Conservation (phyloP, 2,888 invertebrate genomes). For the Cosmorhoe ocellata region DNA sequence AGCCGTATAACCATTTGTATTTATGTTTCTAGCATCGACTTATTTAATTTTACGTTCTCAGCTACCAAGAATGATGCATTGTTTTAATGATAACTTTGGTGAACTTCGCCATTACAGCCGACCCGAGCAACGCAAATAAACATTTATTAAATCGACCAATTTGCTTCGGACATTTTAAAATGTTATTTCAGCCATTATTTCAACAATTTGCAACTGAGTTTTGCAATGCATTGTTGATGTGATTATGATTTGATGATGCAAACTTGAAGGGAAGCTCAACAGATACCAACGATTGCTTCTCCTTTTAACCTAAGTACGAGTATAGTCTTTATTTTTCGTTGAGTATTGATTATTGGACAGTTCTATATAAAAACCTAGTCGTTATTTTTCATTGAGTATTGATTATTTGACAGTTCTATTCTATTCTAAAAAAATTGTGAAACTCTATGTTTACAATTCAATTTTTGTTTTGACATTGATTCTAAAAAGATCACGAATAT, state of each 20-base stretch:
- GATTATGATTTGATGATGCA: neutral
- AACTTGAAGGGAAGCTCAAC: neutral
- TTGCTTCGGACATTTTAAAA: slow-evolving; percentile 29
- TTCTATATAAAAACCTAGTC: too few species aligned
- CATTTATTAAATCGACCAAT: slow-evolving; percentile 36
- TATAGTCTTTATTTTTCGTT: too few species aligned
- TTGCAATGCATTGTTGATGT: slow-evolving; percentile 16
- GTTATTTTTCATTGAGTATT: too few species aligned
- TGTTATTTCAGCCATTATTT: slow-evolving; percentile 21
- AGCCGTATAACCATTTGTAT: too few species aligned
- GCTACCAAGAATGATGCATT: slow-evolving; percentile 24
- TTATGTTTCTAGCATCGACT: slow-evolving; percentile 3
- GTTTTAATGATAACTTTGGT: slow-evolving; percentile 24
- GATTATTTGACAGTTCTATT: too few species aligned
- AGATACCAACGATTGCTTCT: too few species aligned
- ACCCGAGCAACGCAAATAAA: slow-evolving; percentile 29
- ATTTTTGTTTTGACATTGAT: too few species aligned
- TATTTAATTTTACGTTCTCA: slow-evolving; percentile 8
- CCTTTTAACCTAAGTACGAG: too few species aligned
- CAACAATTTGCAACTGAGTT: slow-evolving; percentile 27
- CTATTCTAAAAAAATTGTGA: too few species aligned
- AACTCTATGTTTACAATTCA: too few species aligned
- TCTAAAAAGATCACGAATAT: too few species aligned
- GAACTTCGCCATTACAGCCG: slow-evolving; percentile 26
- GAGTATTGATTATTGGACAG: too few species aligned